Conservation (phyloP, 2,888 invertebrate species). For the Lasioglossum morio region DNA sequence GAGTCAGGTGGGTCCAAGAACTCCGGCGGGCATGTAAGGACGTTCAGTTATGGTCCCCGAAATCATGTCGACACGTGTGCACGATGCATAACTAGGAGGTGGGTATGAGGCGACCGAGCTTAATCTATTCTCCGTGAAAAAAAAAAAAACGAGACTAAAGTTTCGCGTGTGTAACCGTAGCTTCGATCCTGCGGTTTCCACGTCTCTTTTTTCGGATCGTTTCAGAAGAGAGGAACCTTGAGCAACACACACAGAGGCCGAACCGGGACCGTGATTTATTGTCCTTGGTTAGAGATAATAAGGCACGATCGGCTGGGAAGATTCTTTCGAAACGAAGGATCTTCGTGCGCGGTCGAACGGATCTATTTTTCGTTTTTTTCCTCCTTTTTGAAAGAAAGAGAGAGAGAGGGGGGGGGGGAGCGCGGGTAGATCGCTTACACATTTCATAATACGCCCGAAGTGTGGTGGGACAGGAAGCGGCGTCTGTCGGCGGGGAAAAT, state of each 20-base stretch:
- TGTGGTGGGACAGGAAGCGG: background rate
- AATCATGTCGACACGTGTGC: conserved; percentile 65
- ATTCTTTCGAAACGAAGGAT: conserved; percentile 68
- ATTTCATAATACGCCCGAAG: conserved; percentile 34
- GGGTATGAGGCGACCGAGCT: conserved; percentile 16
- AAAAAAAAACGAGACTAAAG: conserved; percentile 58
- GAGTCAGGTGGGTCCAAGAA: conserved; percentile 53
- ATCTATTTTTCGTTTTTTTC: conserved; percentile 40
- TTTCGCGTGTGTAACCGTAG: conserved; percentile 69
- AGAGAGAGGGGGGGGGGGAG: background rate
- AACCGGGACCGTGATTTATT: conserved; percentile 71
- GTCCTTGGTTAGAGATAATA: conserved; percentile 71
- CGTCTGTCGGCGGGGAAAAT: background rate
- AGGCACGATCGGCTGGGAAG: conserved; percentile 68
- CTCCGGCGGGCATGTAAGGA: conserved; percentile 48
- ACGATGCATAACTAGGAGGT: conserved; percentile 60
- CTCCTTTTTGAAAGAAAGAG: background rate
- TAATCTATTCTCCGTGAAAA: conserved; percentile 47
- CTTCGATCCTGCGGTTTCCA: conserved; percentile 69
- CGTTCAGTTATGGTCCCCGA: conserved; percentile 52
- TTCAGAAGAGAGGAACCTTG: conserved; percentile 68
- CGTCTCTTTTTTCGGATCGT: conserved; percentile 68
- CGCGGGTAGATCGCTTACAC: conserved; percentile 40
- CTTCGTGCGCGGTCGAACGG: conserved; percentile 51
- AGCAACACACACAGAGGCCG: conserved; percentile 45